Evolutionary conservation across 2,797 vertebrate genomes (phyloP), one percentile per base, ranked within the genome.

Genomic region (Nyctibius grandis): DNA sequence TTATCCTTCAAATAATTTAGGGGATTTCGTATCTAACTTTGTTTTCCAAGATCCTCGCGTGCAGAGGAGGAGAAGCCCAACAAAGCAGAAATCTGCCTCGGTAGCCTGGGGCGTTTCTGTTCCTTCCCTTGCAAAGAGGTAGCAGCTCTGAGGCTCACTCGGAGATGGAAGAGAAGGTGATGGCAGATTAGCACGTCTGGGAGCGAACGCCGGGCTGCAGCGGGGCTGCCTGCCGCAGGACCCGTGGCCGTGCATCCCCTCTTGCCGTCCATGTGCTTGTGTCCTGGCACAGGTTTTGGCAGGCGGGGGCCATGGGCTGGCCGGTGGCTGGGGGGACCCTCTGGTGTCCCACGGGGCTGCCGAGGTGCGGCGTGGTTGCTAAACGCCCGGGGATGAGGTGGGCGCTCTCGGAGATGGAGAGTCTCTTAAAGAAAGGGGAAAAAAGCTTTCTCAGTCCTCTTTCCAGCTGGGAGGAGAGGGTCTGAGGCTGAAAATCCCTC

Each of bases 1-100:
- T 86, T 84, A 65, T 67, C 79, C 85, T 78, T 95, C 91, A 84
- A 76, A 50, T 68, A 90, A 84, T 94, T 78, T 64, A 90, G 69
- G 69, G 68, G 45, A 68, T 93, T 93, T 93, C 88, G 44, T 44
- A 67, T 77, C 74, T 81, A 44, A 93, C 84, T 96, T 90, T 76
- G 67, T 92, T 91, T 89, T 82, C 81, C 56, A 3, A 73, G 50
- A 47, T 47, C 48, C 59, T 74, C 28, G 47, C 5, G 9, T 2
- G 0, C 5, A 4, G 76, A 72, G 88, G 47, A 61, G 50, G 28
- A 63, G 76, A 44, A 78, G 45, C 28, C 33, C 75, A 88, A 61
- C n/a, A 51, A 59, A 82, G 89, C 84, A 25, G 76, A 61, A 65
- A 38, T n/a, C 42, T 48, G 36, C 69, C 53, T 51, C 4, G 12